A percentile compares a stretch with the other conserved stretches of the same genome.
phyloP scores from a whole-genome alignment of 1,140 invertebrate species.

The Brachionus manjavacas region DNA sequence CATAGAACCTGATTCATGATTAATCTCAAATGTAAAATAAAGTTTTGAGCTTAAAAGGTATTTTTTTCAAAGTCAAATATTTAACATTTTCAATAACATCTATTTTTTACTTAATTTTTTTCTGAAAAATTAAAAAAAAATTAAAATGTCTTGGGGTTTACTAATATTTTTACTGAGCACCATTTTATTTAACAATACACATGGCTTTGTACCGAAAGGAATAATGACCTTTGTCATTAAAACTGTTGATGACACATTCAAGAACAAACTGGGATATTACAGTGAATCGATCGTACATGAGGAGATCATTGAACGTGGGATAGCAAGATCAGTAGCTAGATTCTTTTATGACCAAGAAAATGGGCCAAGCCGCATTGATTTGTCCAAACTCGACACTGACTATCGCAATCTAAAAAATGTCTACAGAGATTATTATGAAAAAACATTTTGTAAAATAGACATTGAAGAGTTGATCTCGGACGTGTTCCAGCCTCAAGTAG shows the following conservation, averaged over 20 bases:
- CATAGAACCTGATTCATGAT: too few species aligned
- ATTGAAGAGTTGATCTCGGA: background rate
- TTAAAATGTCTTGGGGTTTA: too few species aligned
- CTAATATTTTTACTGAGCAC: too few species aligned
- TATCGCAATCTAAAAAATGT: background rate
- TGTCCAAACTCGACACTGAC: background rate
- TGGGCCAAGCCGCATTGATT: background rate
- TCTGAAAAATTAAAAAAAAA: too few species aligned
- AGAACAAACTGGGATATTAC: background rate
- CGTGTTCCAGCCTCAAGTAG: background rate
- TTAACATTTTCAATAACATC: too few species aligned
- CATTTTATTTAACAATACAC: background rate
- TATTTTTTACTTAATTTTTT: too few species aligned
- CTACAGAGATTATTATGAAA: conserved; percentile 4
- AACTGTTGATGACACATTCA: background rate
- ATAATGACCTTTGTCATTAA: background rate
- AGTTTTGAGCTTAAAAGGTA: too few species aligned
- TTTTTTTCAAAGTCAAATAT: too few species aligned
- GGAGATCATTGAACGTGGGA: background rate
- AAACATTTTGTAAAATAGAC: background rate
- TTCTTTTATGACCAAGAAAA: background rate
- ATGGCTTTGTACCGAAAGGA: background rate
- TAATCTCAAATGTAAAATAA: too few species aligned
- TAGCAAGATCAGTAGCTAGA: background rate
- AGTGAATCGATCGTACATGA: conserved; percentile 21